Conservation (phyloP, 2,797 vertebrate genomes). For the Pipistrellus kuhlii region DNA sequence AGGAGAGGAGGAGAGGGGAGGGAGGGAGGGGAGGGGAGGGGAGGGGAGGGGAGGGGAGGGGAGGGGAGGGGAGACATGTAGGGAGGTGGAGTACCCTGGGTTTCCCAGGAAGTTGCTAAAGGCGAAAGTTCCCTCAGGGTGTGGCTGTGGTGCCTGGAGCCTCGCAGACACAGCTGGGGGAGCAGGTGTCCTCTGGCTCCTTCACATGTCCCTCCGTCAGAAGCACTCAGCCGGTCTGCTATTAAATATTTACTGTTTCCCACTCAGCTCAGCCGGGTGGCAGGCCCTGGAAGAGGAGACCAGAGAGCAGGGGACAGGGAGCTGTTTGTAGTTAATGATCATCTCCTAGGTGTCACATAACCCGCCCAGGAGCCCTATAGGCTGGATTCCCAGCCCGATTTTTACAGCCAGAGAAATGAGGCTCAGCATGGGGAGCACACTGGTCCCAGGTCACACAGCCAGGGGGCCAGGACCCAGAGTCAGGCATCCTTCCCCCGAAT, state of each 20-base stretch:
- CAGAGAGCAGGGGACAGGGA: neutral
- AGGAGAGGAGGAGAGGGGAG: no score
- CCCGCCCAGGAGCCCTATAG: neutral
- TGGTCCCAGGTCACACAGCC: neutral
- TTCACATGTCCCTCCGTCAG: neutral
- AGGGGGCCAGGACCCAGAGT: neutral
- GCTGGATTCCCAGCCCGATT: neutral
- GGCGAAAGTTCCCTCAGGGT: neutral
- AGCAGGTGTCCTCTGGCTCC: slow-evolving; percentile 25
- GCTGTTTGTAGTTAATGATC: neutral
- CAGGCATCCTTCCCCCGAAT: neutral
- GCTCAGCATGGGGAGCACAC: neutral
- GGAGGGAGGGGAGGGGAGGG: no score
- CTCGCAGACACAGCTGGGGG: neutral
- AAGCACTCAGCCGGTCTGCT: slow-evolving; percentile 16
- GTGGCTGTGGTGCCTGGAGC: neutral
- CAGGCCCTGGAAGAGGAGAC: neutral
- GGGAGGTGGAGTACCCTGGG: neutral
- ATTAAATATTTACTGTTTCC: slow-evolving; percentile 72
- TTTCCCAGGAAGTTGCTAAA: slow-evolving; percentile 4
- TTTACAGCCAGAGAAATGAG: slow-evolving; percentile 35
- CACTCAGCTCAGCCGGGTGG: slow-evolving; percentile 39
- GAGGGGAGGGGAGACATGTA: neutral
- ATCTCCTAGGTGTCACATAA: neutral
- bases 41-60: no score